These are phyloP conservation scores for Limnephilus lunatus DNA, from an alignment of 2,888 invertebrate genomes.

Conservation along the genomic window DNA sequence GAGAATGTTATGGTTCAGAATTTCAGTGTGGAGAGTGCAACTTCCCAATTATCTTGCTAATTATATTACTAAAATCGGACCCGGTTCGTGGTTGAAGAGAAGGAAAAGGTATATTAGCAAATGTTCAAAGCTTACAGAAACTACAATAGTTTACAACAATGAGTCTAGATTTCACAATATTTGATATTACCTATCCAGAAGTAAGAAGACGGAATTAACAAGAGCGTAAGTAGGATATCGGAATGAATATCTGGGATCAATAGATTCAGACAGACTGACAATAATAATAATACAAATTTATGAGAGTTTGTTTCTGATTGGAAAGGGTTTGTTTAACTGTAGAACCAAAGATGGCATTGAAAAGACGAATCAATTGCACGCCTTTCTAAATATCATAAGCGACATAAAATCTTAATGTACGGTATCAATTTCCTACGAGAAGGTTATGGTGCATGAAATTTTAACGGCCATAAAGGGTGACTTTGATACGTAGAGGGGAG, in stretches of 20 bases:
- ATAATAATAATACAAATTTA: not conserved
- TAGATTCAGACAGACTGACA: not conserved
- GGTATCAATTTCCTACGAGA: slow-evolving; percentile 44
- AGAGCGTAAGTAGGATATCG: not conserved
- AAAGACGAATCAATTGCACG: slow-evolving; percentile 24
- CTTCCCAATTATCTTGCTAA: not conserved
- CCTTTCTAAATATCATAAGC: slow-evolving; percentile 47
- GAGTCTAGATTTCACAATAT: not conserved
- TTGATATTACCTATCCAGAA: not conserved
- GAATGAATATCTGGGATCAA: not conserved
- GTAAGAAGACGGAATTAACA: not conserved
- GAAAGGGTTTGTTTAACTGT: not conserved
- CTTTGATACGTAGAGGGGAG: not conserved
- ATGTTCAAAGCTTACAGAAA: not conserved
- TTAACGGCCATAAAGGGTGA: slow-evolving; percentile 57
- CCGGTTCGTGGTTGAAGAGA: not conserved
- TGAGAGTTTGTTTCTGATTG: not conserved
- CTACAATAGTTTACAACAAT: not conserved
- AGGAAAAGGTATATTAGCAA: not conserved
- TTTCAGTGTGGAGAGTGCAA: not conserved
- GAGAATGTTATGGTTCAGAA: not conserved
- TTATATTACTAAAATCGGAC: not conserved
- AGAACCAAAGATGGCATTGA: not conserved
- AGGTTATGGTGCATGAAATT: slow-evolving; percentile 57
- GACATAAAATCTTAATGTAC: slow-evolving; percentile 38